A percentile compares a stretch with the other conserved stretches of the same genome.
phyloP scores from a whole-genome alignment of 2,888 invertebrate genomes.

The Ctena decussata region DNA sequence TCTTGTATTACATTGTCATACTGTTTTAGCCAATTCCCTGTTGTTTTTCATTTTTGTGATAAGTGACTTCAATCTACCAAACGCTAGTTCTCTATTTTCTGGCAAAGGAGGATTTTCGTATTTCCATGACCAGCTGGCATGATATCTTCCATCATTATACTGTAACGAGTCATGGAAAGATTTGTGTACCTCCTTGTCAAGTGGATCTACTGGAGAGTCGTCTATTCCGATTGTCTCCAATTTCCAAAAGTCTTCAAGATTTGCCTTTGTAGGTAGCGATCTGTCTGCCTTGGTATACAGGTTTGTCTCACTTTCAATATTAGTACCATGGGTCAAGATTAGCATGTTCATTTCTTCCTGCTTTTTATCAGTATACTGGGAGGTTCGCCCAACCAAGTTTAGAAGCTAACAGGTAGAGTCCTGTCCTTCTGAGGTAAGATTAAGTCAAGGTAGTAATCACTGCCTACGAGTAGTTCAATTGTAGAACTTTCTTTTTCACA shows the following conservation, averaged over 20 bases:
- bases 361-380: not conserved
- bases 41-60: not conserved
- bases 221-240: constrained; percentile 22
- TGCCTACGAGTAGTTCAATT: not conserved
- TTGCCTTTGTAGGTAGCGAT: constrained; percentile 18
- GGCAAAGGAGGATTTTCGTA: constrained; percentile 18
- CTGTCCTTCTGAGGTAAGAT: not conserved
- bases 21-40: not conserved
- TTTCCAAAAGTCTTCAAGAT: constrained; percentile 38
- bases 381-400: constrained; percentile 14
- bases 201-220: not conserved
- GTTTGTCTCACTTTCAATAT: not conserved
- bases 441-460: constrained; percentile 15
- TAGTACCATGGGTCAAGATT: not conserved
- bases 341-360: not conserved
- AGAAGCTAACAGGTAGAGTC: constrained; percentile 4
- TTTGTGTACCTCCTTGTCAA: constrained; percentile 17
- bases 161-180: constrained; percentile 20
- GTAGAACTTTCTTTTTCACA: not conserved
- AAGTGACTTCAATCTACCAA: constrained; percentile 27
- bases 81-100: constrained; percentile 22
- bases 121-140: constrained; percentile 42
- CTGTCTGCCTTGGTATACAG: not conserved
- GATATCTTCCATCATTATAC: constrained; percentile 25
- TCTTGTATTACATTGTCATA: not conserved